Evolutionary conservation across 92 coral and sea anemone genomes (phyloP).

Genomic region (Pocillopora meandrina): DNA sequence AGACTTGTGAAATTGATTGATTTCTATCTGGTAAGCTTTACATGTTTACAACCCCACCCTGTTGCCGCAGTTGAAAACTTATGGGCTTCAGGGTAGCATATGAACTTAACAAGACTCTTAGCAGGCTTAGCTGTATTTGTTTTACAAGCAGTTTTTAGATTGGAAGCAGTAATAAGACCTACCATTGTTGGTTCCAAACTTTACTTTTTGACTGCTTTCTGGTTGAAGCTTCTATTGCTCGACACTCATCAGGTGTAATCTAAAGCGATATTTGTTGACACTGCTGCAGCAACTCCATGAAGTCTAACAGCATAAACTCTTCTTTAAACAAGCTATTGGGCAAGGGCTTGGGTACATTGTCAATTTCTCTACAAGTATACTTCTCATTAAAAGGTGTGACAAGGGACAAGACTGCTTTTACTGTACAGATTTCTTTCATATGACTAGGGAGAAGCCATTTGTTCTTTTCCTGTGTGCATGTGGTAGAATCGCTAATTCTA

Average conservation of each 20-base stretch:
- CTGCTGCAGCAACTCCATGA: constrained; percentile 18
- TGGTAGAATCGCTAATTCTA: constrained; percentile 43
- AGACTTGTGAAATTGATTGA: constrained; percentile 38
- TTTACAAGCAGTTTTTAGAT: constrained; percentile 51
- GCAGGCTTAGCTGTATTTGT: constrained; percentile 54
- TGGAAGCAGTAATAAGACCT: constrained; percentile 65
- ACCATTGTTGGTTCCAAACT: constrained; percentile 50
- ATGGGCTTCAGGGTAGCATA: constrained; percentile 53
- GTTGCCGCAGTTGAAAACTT: constrained; percentile 47
- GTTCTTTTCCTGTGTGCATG: constrained; percentile 54
- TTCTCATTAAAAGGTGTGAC: constrained; percentile 16
- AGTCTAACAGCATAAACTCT: background rate
- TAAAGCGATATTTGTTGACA: background rate
- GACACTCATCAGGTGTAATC: constrained; percentile 38
- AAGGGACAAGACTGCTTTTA: constrained; percentile 31
- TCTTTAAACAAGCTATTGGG: constrained; percentile 5
- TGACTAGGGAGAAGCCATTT: constrained; percentile 60
- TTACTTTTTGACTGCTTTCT: constrained; percentile 47
- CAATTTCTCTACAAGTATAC: constrained; percentile 14
- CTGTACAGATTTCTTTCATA: constrained; percentile 40
- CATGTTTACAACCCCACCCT: constrained; percentile 45
- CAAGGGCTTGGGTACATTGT: constrained; percentile 9
- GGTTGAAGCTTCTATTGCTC: constrained; percentile 39
- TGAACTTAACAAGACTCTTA: constrained; percentile 34
- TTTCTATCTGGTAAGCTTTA: constrained; percentile 32